A percentile compares a stretch with the other conserved stretches of the same genome.
phyloP scores from a whole-genome alignment of 2,888 invertebrate species.

The Xanthia icteritia region DNA sequence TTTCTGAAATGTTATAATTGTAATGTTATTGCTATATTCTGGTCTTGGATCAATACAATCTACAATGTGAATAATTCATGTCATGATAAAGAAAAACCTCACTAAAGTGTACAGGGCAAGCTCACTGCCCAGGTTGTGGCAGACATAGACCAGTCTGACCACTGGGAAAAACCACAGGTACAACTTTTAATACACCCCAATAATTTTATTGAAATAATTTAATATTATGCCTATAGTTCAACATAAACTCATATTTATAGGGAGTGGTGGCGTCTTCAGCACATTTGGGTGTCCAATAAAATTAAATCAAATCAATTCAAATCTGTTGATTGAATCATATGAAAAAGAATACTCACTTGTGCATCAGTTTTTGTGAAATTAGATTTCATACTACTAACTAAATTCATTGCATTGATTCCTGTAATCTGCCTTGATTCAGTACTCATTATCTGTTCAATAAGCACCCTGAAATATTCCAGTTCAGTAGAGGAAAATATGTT shows the following conservation, averaged over 20 bases:
- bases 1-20: constrained; percentile 78
- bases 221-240: no score
- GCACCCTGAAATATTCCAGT: constrained; percentile 83
- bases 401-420: constrained; percentile 82
- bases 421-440: constrained; percentile 83
- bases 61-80: neutral
- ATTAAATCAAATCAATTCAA: neutral
- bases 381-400: constrained; percentile 81
- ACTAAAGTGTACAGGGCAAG: neutral
- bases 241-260: neutral
- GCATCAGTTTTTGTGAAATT: constrained; percentile 83
- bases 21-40: neutral
- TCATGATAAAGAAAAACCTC: neutral
- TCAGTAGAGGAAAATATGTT: constrained; percentile 81
- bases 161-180: no score
- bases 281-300: neutral
- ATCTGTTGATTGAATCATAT: neutral
- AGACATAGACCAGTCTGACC: no score
- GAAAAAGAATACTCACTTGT: constrained; percentile 75
- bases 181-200: neutral
- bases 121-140: no score
- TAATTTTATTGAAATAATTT: neutral
- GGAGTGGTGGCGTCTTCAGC: neutral
- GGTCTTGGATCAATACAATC: neutral
- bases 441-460: constrained; percentile 84